Percentiles rank a stretch among this genome's conserved stretches.
phyloP scores from a whole-genome alignment of 2,113 vertebrate genomes.

The Rhynchomys soricoides region DNA sequence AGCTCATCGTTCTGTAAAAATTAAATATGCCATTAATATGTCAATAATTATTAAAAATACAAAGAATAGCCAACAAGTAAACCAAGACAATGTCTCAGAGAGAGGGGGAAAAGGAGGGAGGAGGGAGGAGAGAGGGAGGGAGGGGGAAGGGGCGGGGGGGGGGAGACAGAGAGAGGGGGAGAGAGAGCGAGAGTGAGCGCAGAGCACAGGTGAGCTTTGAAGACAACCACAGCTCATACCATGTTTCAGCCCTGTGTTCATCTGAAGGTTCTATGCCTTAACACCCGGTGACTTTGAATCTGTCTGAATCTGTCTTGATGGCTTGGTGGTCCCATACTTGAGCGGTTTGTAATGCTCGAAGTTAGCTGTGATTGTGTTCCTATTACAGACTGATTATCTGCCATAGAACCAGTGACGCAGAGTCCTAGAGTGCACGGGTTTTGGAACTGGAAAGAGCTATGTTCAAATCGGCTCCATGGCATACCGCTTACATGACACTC shows the following conservation, averaged over 20 bases:
- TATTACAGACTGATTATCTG: not conserved
- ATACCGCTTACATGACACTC: not conserved
- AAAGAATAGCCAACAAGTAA: not conserved
- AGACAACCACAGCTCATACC: not conserved
- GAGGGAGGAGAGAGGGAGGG: not conserved
- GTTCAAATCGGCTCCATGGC: not conserved
- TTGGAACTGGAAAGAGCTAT: not conserved
- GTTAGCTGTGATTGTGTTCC: not conserved
- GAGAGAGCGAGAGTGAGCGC: not conserved
- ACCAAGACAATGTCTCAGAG: not conserved
- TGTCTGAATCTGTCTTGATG: not conserved
- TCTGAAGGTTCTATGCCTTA: not conserved
- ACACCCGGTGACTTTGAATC: not conserved
- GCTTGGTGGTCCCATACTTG: too few relatives aligned
- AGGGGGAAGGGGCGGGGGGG: not conserved
- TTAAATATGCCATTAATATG: not conserved
- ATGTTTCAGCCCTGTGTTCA: not conserved
- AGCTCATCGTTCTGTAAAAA: not conserved
- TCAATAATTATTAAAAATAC: conserved; percentile 17
- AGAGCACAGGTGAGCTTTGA: not conserved
- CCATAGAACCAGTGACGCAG: not conserved
- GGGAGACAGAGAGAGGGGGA: not conserved
- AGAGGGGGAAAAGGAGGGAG: not conserved
- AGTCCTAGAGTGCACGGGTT: not conserved
- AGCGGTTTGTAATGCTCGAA: not conserved